Evolutionary conservation across 2,888 invertebrate species (phyloP).

Genomic region (Ctenicera cuprea): DNA sequence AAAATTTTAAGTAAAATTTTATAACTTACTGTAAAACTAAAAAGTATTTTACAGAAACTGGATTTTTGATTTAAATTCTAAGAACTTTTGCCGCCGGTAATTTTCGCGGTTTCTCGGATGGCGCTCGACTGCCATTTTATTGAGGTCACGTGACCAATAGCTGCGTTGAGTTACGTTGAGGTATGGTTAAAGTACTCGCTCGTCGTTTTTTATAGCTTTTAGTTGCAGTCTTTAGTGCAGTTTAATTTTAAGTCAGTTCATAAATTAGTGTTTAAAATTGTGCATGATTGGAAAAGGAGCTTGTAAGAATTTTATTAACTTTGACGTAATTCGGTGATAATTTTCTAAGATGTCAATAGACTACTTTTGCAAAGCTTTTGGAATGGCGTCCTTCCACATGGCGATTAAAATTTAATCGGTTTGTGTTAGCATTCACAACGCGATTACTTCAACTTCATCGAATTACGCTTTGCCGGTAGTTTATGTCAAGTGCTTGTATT

Average conservation of each 20-base stretch:
- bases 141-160: slow-evolving; percentile 69
- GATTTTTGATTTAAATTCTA: not conserved
- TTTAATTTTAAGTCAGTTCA: slow-evolving; percentile 38
- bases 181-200: slow-evolving; percentile 67
- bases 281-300: slow-evolving; percentile 41
- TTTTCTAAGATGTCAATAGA: slow-evolving; percentile 75
- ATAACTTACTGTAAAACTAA: too few species aligned
- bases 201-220: slow-evolving; percentile 56
- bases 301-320: slow-evolving; percentile 46
- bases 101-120: slow-evolving; percentile 26
- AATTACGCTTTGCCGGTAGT: slow-evolving; percentile 30
- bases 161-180: slow-evolving; percentile 67
- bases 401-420: slow-evolving; percentile 69
- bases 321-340: slow-evolving; percentile 53
- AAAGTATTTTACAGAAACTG: too few species aligned
- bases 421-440: slow-evolving; percentile 29
- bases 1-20: too few species aligned
- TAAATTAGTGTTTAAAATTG: slow-evolving; percentile 41
- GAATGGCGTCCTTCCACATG: slow-evolving; percentile 86
- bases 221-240: slow-evolving; percentile 39
- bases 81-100: not conserved
- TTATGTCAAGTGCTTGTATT: slow-evolving; percentile 22
- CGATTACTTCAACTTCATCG: not conserved
- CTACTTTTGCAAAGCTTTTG: slow-evolving; percentile 79
- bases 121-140: slow-evolving; percentile 60